phyloP scores from a whole-genome alignment of 2,797 vertebrate species.

The Eleutherodactylus coqui region DNA sequence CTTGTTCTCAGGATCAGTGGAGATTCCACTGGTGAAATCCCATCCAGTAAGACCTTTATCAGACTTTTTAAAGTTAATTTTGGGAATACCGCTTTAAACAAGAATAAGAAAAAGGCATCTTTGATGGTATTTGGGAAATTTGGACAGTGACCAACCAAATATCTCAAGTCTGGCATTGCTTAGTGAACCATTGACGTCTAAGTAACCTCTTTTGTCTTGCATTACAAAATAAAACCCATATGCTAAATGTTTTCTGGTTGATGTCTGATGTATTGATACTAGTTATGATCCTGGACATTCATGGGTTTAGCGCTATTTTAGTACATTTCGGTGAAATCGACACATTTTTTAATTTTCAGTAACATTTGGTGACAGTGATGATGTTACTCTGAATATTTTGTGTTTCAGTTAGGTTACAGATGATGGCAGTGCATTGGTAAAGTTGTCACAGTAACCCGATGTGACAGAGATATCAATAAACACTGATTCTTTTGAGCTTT shows the following conservation, averaged over 20 bases:
- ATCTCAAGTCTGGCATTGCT: no score
- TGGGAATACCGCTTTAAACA: no score
- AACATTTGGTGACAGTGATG: neutral
- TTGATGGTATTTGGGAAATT: no score
- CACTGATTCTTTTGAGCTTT: slow-evolving; percentile 36
- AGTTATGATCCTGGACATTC: neutral
- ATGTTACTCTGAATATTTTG: neutral
- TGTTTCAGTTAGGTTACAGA: neutral
- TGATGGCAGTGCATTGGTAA: slow-evolving; percentile 27
- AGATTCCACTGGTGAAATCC: no score
- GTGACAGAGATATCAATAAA: slow-evolving; percentile 54
- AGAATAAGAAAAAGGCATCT: no score
- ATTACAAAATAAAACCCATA: neutral
- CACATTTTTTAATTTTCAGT: neutral
- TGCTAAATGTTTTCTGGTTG: neutral
- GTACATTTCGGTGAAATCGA: neutral
- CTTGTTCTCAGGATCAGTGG: no score
- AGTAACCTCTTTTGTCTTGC: neutral
- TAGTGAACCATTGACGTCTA: no score
- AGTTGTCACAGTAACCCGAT: slow-evolving; percentile 43
- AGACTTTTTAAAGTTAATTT: no score
- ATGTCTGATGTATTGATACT: neutral
- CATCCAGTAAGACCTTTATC: no score
- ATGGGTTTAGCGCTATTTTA: neutral
- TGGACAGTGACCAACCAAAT: no score